Evolutionary conservation across 2,797 vertebrate species (phyloP), one percentile per base, ranked within the genome.

Genomic region (Syngnathus acus): DNA sequence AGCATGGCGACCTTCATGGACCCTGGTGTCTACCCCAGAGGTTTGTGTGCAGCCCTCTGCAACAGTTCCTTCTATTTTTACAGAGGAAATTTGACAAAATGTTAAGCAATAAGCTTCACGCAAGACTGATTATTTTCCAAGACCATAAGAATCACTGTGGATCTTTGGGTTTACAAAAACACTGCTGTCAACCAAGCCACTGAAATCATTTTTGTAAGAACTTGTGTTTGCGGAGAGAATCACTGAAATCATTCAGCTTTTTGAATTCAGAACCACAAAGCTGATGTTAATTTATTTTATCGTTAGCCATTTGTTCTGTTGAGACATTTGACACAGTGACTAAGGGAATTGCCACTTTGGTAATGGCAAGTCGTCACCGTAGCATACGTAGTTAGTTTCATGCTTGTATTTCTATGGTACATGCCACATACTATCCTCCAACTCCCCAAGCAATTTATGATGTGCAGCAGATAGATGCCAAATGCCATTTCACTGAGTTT

Each of bases 1-100:
- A 95, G 95, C 90, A 95, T 99, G 97, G 96, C 97, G 45, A 98
- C 97, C 72, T 98, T 99, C 91, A 98, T 99, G 97, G 97, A 98
- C 87, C 96, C 97, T 14, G 97, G 97, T 17, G 91, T 98, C 74
- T 98, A 98, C 85, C 96, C 96, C 81, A 88, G 95, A 96, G 97
- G 87, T 88, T 65, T 43, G 85, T 80, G 45, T 48, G 1, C 50
- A 53, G n/a, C 21, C 60, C 11, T n/a, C 39, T 32, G 9, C 39
- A 17, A 47, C 43, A 3, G 14, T 32, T 50, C 21, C 14, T 37
- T 16, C 17, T 5, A 32, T 54, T 48, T 48, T 48, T 6, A 16
- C 14, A 5, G 47, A 5, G 47, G 16, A 17, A 16, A 48, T 48
- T 48, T 14, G 47, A 48, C 16, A 7, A 48, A 48, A 48, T 16